Percentiles rank a stretch among this genome's conserved stretches.
phyloP scores from a whole-genome alignment of 23 tunicate species.

The Styela clava region DNA sequence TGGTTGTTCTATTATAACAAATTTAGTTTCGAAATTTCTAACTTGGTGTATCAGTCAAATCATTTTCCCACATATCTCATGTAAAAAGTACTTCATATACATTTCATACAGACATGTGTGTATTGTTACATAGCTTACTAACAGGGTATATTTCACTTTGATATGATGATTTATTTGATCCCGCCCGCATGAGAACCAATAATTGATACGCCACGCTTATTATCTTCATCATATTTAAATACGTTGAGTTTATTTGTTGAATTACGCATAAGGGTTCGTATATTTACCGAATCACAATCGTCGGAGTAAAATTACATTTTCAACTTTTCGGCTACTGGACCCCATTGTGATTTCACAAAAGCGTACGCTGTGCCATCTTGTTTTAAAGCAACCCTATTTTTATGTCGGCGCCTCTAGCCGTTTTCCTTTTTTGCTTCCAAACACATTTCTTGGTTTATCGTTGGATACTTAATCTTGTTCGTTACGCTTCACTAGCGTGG shows the following conservation, averaged over 20 bases:
- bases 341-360: constrained; percentile 20
- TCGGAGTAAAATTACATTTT: constrained; percentile 13
- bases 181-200: background rate
- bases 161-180: background rate
- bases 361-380: constrained; percentile 29
- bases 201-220: background rate
- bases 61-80: too few relatives aligned
- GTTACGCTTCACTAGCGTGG: constrained; percentile 37
- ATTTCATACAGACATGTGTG: too few relatives aligned
- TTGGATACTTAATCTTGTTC: constrained; percentile 30
- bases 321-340: constrained; percentile 7
- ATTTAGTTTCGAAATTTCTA: too few relatives aligned
- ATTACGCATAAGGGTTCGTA: background rate
- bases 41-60: too few relatives aligned
- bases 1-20: too few relatives aligned
- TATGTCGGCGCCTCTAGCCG: constrained; percentile 14
- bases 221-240: background rate
- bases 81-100: too few relatives aligned
- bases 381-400: constrained; percentile 19
- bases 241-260: background rate
- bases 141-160: background rate
- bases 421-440: background rate
- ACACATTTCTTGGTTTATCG: constrained; percentile 16
- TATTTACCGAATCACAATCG: constrained; percentile 19
- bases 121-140: background rate